Percentiles rank a stretch among this genome's conserved stretches.
phyloP scores from a whole-genome alignment of 2,888 invertebrate species.

The Microchrysa polita region DNA sequence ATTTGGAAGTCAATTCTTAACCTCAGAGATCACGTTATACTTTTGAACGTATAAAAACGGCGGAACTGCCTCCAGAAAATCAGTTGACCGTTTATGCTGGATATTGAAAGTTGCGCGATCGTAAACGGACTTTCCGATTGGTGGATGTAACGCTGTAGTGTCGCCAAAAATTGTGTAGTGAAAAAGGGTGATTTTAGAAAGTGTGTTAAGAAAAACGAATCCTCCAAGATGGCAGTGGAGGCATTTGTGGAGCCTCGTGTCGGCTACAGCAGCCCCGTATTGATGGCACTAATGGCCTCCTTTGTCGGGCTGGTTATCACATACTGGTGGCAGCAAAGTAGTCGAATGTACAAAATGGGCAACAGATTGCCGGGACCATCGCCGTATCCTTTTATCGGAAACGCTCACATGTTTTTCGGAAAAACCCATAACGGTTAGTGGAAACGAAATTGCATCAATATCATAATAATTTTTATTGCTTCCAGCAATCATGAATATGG shows the following conservation, averaged over 20 bases:
- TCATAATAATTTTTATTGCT: background rate
- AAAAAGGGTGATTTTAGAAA: too few relatives aligned
- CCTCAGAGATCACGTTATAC: too few relatives aligned
- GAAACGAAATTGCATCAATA: background rate
- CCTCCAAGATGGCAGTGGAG: constrained; percentile 44
- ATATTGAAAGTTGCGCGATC: too few relatives aligned
- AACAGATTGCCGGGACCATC: constrained; percentile 76
- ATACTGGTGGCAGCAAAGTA: constrained; percentile 66
- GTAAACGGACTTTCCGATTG: too few relatives aligned
- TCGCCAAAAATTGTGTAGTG: too few relatives aligned
- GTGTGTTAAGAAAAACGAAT: background rate
- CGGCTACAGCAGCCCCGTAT: constrained; percentile 46
- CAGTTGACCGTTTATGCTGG: too few relatives aligned
- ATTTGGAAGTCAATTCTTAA: too few relatives aligned
- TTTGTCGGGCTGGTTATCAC: constrained; percentile 61
- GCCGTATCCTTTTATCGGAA: constrained; percentile 75
- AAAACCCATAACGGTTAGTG: constrained; percentile 70
- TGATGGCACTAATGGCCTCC: constrained; percentile 58
- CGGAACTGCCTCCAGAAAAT: too few relatives aligned
- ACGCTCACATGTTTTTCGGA: constrained; percentile 72
- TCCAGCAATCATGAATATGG: constrained; percentile 70
- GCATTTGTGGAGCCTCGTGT: constrained; percentile 24
- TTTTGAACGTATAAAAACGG: too few relatives aligned
- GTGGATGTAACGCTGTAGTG: too few relatives aligned
- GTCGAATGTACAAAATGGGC: constrained; percentile 69